Conservation (phyloP, 2,797 vertebrate species). For the Pangasius macronema region DNA sequence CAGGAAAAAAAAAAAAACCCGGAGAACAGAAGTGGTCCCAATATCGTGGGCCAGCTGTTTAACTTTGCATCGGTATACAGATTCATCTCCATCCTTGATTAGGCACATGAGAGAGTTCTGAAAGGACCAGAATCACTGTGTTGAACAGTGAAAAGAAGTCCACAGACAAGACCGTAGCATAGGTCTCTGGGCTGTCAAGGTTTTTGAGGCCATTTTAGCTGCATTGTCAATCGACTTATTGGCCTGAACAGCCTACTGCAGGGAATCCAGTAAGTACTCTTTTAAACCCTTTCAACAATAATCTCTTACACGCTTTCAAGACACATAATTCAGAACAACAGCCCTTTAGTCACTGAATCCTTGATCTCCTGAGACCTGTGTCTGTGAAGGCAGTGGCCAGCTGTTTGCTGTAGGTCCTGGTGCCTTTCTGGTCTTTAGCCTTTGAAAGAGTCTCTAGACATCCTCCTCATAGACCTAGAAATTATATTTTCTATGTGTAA, state of each 20-base stretch:
- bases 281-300: background rate
- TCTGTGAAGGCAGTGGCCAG: background rate
- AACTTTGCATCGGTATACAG: background rate
- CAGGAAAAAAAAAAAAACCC: background rate
- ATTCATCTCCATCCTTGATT: background rate
- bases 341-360: background rate
- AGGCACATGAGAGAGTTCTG: background rate
- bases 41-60: background rate
- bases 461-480: background rate
- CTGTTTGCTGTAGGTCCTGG: background rate
- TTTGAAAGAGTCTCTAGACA: background rate
- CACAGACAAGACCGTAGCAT: no score
- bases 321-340: background rate
- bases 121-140: background rate
- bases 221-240: background rate
- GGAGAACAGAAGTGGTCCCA: background rate
- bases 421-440: background rate
- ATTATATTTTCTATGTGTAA: background rate
- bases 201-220: background rate
- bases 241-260: background rate
- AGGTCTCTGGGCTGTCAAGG: background rate
- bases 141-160: background rate
- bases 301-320: conserved; percentile 1
- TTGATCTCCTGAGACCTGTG: conserved; percentile 3
- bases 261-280: background rate